Percentiles rank a stretch among this genome's conserved stretches.
phyloP scores from a whole-genome alignment of 2,797 vertebrate species.

The Nannoperca obscura region DNA sequence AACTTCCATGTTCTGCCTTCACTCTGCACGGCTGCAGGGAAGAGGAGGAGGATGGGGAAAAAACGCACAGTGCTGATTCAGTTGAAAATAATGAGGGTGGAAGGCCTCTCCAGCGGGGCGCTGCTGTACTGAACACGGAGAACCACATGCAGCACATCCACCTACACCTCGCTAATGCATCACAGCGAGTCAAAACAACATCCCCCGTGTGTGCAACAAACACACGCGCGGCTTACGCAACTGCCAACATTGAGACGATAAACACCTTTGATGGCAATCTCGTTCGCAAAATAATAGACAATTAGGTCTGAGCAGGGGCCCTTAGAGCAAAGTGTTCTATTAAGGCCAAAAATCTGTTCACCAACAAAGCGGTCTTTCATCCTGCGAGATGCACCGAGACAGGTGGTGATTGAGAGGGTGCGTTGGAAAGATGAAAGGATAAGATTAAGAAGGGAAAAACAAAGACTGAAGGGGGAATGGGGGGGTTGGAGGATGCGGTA shows the following conservation, averaged over 20 bases:
- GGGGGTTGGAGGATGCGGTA: slow-evolving; percentile 3
- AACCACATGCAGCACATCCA: slow-evolving; percentile 66
- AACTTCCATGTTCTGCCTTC: slow-evolving; percentile 62
- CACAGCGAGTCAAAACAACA: slow-evolving; percentile 63
- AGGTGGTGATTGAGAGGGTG: slow-evolving; percentile 60
- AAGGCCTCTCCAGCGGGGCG: slow-evolving; percentile 69
- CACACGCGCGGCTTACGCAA: slow-evolving; percentile 24
- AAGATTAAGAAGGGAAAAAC: slow-evolving; percentile 62
- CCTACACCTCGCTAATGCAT: slow-evolving; percentile 65
- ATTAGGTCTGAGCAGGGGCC: slow-evolving; percentile 47
- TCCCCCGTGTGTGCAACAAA: slow-evolving; percentile 40
- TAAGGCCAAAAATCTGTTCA: slow-evolving; percentile 49
- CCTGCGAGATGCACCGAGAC: slow-evolving; percentile 36
- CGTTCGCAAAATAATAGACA: slow-evolving; percentile 56
- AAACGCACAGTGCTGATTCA: slow-evolving; percentile 61
- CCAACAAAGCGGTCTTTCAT: slow-evolving; percentile 58
- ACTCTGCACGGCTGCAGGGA: slow-evolving; percentile 41
- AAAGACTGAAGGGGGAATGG: slow-evolving; percentile 42
- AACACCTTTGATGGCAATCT: slow-evolving; percentile 59
- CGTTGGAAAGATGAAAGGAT: slow-evolving; percentile 64
- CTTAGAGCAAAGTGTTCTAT: slow-evolving; percentile 44
- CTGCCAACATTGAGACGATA: slow-evolving; percentile 43
- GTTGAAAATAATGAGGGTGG: slow-evolving; percentile 80
- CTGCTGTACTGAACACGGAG: slow-evolving; percentile 57
- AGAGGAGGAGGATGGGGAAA: slow-evolving; percentile 1